Base-by-base conservation (phyloP, 2,113 vertebrate species). In the Limanda limanda region DNA sequence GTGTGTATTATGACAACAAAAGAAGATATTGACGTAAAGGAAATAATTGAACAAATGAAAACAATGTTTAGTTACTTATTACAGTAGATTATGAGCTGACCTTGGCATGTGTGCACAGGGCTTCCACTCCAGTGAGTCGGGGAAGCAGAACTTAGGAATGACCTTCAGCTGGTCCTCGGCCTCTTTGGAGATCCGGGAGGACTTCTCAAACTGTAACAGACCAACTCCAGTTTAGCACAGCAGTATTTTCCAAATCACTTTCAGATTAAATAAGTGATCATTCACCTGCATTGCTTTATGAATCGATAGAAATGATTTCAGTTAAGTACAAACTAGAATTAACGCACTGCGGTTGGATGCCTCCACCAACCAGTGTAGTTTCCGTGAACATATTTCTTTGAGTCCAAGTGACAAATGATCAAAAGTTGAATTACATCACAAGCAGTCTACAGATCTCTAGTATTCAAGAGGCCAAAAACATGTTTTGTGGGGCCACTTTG, bases 91-190 rank as follows among this genome's bases (percentile, higher is more conserved):
- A 13, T 47, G 67, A 67, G 25, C 86, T 92, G 85, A 99, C 98
- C 97, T 99, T 86, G 94, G 95, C 52, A 95, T 92, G 74, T 97
- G 92, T 60, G 94, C 94, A 14, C 95, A 93, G 61, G 97, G 97
- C 63, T 92, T 93, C 97, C 97, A 98, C 87, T 97, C 97, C 68
- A 95, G 93, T 18, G 95, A 93, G 88, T 99, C 98, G 1, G 98
- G 98, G 90, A 99, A 99, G 92, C 98, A 99, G 92, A 99, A 99
- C 74, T 93, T 96, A 5, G 98, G 98, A 88, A 99, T 99, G 82
- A 97, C 96, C 89, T 95, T 98, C 27, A 99, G 94, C 78, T 97
- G 95, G 78, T 99, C 98, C 71, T 99, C 98, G 0, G 95, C 97
- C 71, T 99, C 97, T 88, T 91, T 97, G 52, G 97, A 96, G 31